Evolutionary conservation across 2,888 invertebrate genomes (phyloP), one percentile per base, ranked within the genome.

Genomic region (Tubiluchus corallicola): DNA sequence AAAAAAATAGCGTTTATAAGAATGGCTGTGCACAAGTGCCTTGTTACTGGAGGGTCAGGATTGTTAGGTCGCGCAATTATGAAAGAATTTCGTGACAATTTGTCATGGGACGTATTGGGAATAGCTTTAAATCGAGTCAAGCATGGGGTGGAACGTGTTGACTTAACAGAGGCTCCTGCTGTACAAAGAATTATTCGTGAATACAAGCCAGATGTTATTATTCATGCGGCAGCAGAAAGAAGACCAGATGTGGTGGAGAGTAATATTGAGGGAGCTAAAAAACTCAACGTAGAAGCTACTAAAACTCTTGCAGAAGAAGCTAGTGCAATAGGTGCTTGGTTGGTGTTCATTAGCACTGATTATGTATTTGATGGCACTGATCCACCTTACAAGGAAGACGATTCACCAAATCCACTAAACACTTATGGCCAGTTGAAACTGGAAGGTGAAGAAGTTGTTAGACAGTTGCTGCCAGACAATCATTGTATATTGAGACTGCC

Each of bases 341-440:
- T 70, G 3, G 47, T 71, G 3, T 70, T 64, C 53, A 68, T 71
- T 38, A 70, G 70, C 51, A 69, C 70, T 41, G 70, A 71, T 51
- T 71, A 71, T 55, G 70, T 71, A 2, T 71, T 71, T 61, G 68
- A 71, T 59, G 71, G 71, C 1, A 61, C 54, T 4, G 55, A 54
- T 38, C 65, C 70, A 21, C 71, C 71, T 1, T 70, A 68, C 52
- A 55, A 53, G 29, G 60, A 59, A 29, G 55, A 55, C 21, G 65
- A 57, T 45, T 45, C 49, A 21, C 57, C 69, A 2, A 65, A 64
- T 49, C 71, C 71, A 4, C 50, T 71, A 1, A 71, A 71, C 53
- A 60, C 61, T 42, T 71, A 71, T 57, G 71, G 71, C 2, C 50
- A 55, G 29, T 64, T 65, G 39, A 71, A 71, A 53, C 53, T 62